Conservation (phyloP, 2,797 vertebrate species). For the Schizopygopsis pylzovi region DNA sequence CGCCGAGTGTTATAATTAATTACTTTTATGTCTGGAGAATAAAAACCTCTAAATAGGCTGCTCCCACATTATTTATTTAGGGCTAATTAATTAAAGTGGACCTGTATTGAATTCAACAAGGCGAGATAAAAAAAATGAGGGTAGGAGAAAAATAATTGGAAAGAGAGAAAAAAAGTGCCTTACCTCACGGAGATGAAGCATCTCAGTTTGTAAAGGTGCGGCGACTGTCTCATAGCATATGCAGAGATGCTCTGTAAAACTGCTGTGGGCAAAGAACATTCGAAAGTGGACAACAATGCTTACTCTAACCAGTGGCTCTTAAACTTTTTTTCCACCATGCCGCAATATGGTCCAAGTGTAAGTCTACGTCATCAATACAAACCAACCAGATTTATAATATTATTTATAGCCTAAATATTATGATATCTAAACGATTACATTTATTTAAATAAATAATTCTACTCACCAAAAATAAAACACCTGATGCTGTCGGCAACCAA, state of each 20-base stretch:
- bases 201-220: slow-evolving; percentile 47
- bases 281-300: background rate
- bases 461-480: too few relatives aligned
- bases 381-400: too few relatives aligned
- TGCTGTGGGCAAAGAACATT: background rate
- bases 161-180: slow-evolving; percentile 23
- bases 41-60: slow-evolving; percentile 75
- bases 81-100: slow-evolving; percentile 80
- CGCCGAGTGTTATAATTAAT: slow-evolving; percentile 78
- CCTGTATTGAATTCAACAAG: slow-evolving; percentile 76
- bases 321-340: too few relatives aligned
- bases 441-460: too few relatives aligned
- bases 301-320: background rate
- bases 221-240: slow-evolving; percentile 36
- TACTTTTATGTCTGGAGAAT: slow-evolving; percentile 78
- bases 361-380: too few relatives aligned
- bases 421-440: too few relatives aligned
- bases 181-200: slow-evolving; percentile 53
- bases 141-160: slow-evolving; percentile 25
- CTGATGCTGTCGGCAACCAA: too few relatives aligned
- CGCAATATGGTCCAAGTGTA: too few relatives aligned
- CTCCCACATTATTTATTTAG: slow-evolving; percentile 81
- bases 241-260: slow-evolving; percentile 43
- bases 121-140: slow-evolving; percentile 32
- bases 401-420: too few relatives aligned